A percentile compares a stretch with the other conserved stretches of the same genome.
phyloP scores from a whole-genome alignment of 1,140 invertebrate genomes.

The Drosophila seguyi region DNA sequence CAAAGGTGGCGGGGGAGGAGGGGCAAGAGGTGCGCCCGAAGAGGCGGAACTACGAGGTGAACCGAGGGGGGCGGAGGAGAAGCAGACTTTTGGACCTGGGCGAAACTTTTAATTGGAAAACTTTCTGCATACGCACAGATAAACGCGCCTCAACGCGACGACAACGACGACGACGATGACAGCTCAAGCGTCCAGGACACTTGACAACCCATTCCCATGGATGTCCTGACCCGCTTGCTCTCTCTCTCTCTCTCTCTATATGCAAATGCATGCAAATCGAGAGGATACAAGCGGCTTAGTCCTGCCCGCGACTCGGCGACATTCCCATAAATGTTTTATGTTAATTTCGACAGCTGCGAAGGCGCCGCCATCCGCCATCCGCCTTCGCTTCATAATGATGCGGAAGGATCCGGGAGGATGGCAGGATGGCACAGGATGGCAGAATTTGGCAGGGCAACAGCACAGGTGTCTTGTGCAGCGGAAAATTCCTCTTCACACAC shows the following conservation, averaged over 20 bases:
- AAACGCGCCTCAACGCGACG: conserved; percentile 52
- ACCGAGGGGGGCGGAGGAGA: background rate
- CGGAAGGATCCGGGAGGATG: conserved; percentile 21
- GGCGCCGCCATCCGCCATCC: conserved; percentile 9
- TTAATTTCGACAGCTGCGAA: conserved; percentile 60
- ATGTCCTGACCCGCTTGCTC: conserved; percentile 1
- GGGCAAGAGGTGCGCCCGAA: background rate
- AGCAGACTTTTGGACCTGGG: conserved; percentile 44
- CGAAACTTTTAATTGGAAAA: conserved; percentile 80
- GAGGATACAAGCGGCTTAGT: conserved; percentile 45
- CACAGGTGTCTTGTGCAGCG: conserved; percentile 6
- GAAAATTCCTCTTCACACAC: conserved; percentile 5
- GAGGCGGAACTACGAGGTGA: conserved; percentile 5
- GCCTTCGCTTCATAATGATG: conserved; percentile 28
- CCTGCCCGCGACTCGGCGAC: conserved; percentile 46
- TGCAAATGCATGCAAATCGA: conserved; percentile 56
- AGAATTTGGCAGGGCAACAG: background rate
- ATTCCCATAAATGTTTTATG: conserved; percentile 77
- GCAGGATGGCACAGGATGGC: background rate
- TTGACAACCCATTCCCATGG: conserved; percentile 48
- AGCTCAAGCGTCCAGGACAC: conserved; percentile 37
- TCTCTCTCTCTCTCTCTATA: conserved; percentile 2
- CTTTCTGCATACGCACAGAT: conserved; percentile 79
- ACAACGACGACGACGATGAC: conserved; percentile 3
- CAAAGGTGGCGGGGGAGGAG: conserved; percentile 5